Conservation (phyloP, 2,113 vertebrate species). For the Podilymbus podiceps region DNA sequence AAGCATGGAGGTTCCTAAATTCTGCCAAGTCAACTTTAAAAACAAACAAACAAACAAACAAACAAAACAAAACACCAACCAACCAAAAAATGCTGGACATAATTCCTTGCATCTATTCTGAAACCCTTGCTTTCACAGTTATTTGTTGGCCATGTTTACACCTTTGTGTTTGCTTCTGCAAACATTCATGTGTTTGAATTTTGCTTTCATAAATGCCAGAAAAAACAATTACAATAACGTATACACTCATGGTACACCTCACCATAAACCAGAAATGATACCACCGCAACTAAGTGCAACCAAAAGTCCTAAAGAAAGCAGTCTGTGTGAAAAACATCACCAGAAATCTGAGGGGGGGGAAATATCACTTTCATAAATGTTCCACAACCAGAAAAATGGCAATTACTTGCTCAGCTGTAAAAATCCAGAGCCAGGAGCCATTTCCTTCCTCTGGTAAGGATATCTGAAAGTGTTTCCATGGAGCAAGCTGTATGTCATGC, state of each 20-base stretch:
- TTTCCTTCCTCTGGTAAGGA: conserved; percentile 40
- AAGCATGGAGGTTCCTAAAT: not conserved
- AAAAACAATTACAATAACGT: not conserved
- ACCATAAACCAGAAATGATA: not conserved
- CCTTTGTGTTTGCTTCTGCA: not conserved
- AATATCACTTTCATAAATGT: not conserved
- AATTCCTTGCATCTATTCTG: not conserved
- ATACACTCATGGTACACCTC: not conserved
- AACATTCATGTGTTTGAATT: not conserved
- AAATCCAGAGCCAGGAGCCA: not conserved
- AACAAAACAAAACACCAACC: too few relatives aligned
- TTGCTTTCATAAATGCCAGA: not conserved
- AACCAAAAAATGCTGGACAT: too few relatives aligned
- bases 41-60: not conserved
- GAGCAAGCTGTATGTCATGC: not conserved
- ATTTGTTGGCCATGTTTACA: not conserved
- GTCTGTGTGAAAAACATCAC: not conserved
- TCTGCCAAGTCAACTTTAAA: not conserved
- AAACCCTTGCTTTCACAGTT: not conserved
- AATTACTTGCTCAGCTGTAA: not conserved
- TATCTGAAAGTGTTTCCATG: conserved; percentile 25
- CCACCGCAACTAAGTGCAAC: not conserved
- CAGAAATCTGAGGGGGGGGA: not conserved
- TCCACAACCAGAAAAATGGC: not conserved
- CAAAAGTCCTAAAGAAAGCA: not conserved